A percentile compares a stretch with the other conserved stretches of the same genome.
These are phyloP conservation scores for Epirrita christyi DNA, from an alignment of 2,888 invertebrate genomes.

Conservation along the genomic window DNA sequence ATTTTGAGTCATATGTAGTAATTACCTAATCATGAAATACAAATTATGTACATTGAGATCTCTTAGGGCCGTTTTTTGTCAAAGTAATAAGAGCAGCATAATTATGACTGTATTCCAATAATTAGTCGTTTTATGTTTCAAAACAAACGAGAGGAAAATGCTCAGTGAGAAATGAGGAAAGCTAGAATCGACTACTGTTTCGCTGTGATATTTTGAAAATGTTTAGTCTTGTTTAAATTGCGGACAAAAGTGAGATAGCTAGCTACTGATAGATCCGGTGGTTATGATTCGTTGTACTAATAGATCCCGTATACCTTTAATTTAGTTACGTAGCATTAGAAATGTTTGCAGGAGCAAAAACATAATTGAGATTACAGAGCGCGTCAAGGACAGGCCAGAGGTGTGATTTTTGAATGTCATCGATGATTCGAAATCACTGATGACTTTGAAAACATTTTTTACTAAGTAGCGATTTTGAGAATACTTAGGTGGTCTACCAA, in stretches of 20 bases:
- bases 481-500: no score
- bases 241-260: slow-evolving; percentile 31
- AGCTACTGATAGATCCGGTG: no score
- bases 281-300: no score
- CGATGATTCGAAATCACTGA: no score
- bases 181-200: slow-evolving; percentile 24
- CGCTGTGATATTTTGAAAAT: slow-evolving; percentile 24
- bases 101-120: slow-evolving; percentile 1
- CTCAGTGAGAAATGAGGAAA: slow-evolving; percentile 5
- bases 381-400: not conserved
- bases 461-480: no score
- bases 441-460: no score
- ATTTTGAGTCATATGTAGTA: no score
- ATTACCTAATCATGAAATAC: no score
- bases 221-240: slow-evolving; percentile 29
- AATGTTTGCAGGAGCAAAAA: slow-evolving; percentile 14
- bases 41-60: no score
- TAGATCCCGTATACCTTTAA: no score
- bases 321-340: slow-evolving; percentile 25
- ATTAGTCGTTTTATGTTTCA: slow-evolving; percentile 15
- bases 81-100: not conserved
- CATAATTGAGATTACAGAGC: slow-evolving; percentile 1
- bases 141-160: slow-evolving; percentile 3
- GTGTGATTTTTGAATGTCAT: no score
- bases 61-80: not conserved